These are phyloP conservation scores for Pedicia rivosa DNA, from an alignment of 2,888 invertebrate genomes.

Conservation along the genomic window DNA sequence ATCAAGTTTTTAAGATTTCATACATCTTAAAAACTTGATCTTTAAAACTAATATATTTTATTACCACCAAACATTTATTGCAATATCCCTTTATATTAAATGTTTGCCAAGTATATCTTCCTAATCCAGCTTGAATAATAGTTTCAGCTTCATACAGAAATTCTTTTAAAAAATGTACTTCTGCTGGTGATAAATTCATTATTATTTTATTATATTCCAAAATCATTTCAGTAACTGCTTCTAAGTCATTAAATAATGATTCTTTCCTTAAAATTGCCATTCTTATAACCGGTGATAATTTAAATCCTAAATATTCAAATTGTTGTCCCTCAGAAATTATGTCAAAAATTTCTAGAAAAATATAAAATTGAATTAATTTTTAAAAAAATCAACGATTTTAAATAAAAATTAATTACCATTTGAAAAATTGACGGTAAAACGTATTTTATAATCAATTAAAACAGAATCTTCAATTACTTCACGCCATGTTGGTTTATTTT, in stretches of 20 bases:
- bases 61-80: conserved; percentile 32
- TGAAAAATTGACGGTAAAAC: conserved; percentile 47
- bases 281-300: conserved; percentile 34
- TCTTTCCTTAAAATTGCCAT: conserved; percentile 35
- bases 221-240: conserved; percentile 41
- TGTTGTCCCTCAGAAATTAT: conserved; percentile 56
- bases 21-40: too few relatives aligned
- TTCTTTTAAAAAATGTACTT: conserved; percentile 52
- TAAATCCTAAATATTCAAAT: conserved; percentile 51
- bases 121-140: conserved; percentile 62
- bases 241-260: conserved; percentile 43
- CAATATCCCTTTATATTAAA: conserved; percentile 64
- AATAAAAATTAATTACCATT: too few relatives aligned
- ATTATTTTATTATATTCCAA: conserved; percentile 47
- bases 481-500: conserved; percentile 41
- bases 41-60: too few relatives aligned
- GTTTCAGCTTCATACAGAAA: conserved; percentile 56
- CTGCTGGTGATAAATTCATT: conserved; percentile 48
- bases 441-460: conserved; percentile 47
- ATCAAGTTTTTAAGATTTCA: too few relatives aligned
- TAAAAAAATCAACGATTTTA: too few relatives aligned
- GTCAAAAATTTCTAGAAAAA: conserved; percentile 42
- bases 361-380: too few relatives aligned
- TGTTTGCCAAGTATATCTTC: conserved; percentile 74
- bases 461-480: conserved; percentile 51